A percentile compares a stretch with the other conserved stretches of the same genome.
Evolutionary conservation across 2,888 invertebrate species (phyloP).

Genomic region (Drosophila putrida): DNA sequence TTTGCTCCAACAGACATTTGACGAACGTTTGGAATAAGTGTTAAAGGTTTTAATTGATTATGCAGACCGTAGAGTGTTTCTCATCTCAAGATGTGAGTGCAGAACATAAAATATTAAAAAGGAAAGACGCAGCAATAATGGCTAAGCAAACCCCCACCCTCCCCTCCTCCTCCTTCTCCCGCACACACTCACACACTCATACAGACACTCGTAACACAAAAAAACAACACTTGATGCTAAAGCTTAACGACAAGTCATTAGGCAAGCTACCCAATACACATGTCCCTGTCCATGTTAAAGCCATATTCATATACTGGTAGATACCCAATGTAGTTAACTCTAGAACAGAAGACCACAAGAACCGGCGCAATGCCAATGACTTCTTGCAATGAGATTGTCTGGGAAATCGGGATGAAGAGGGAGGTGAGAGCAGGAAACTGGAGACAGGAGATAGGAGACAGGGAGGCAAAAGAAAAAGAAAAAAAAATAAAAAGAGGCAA

Average conservation of each 20-base stretch:
- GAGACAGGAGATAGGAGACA: constrained; percentile 20
- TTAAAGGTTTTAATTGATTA: constrained; percentile 51
- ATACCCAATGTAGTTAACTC: constrained; percentile 51
- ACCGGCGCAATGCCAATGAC: constrained; percentile 70
- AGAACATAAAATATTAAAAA: constrained; percentile 41
- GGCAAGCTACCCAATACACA: constrained; percentile 53
- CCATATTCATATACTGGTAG: constrained; percentile 41
- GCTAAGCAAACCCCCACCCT: constrained; percentile 13
- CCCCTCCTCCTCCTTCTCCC: too few relatives aligned
- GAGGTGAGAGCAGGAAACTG: constrained; percentile 24
- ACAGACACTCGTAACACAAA: constrained; percentile 5
- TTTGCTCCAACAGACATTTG: constrained; percentile 22
- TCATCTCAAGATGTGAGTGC: constrained; percentile 25
- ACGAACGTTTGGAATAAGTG: constrained; percentile 46
- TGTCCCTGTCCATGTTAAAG: constrained; percentile 46
- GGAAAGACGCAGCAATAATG: constrained; percentile 27
- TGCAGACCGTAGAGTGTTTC: constrained; percentile 17
- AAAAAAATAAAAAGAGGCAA: constrained; percentile 25
- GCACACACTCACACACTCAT: neutral
- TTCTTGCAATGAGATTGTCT: constrained; percentile 42
- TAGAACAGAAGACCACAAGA: constrained; percentile 33
- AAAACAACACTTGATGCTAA: constrained; percentile 47
- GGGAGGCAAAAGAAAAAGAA: constrained; percentile 21
- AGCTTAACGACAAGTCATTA: constrained; percentile 65
- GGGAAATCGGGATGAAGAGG: constrained; percentile 1